These are phyloP conservation scores for Sinosuthora webbiana DNA, from an alignment of 2,113 vertebrate species.

Conservation along the genomic window DNA sequence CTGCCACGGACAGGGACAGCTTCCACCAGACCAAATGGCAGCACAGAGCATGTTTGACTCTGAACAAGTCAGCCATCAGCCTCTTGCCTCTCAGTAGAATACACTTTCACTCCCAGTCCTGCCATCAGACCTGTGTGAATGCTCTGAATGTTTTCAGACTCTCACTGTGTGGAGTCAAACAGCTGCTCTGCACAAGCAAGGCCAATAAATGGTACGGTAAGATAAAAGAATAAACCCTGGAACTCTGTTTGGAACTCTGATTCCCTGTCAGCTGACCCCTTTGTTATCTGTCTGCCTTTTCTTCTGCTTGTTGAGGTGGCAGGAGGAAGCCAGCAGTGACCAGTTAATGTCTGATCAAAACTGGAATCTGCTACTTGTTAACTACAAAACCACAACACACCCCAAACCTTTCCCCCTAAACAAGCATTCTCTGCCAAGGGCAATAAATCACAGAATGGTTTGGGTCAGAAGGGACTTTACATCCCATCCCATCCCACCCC, in stretches of 20 bases:
- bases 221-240: neutral
- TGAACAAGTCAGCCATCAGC: neutral
- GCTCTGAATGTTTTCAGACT: neutral
- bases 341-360: neutral
- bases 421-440: too few relatives aligned
- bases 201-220: accelerated
- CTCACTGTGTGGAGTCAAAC: accelerated
- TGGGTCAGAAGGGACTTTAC: accelerated
- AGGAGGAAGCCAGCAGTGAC: neutral
- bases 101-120: neutral
- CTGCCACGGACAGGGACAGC: neutral
- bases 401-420: neutral
- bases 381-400: neutral
- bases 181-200: neutral
- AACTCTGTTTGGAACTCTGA: neutral
- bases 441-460: neutral
- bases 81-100: neutral
- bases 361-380: neutral
- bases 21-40: neutral
- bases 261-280: neutral
- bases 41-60: accelerated
- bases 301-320: neutral
- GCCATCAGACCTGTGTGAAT: neutral
- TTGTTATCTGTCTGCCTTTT: neutral
- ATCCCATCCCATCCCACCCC: accelerated